Conservation (phyloP, 2,113 vertebrate genomes). For the Cariama cristata region DNA sequence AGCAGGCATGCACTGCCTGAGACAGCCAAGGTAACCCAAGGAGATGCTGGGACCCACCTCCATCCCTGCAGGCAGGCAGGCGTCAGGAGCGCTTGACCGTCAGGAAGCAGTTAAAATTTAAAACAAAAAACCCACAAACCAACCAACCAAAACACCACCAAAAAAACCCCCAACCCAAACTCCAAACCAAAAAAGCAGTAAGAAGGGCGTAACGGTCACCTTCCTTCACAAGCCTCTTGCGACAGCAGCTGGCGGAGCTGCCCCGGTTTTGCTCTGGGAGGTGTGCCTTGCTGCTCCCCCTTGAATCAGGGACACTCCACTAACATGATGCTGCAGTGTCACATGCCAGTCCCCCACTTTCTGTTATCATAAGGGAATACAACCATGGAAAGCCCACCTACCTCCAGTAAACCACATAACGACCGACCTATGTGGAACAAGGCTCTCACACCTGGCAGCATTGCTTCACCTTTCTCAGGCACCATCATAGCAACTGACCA, state of each 20-base stretch:
- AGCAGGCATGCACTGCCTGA: not conserved
- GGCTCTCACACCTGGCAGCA: not conserved
- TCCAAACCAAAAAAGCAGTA: not conserved
- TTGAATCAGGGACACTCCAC: not conserved
- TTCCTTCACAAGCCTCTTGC: not conserved
- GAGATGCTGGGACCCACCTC: not conserved
- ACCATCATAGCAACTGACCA: fast-evolving
- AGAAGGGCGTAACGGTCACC: not conserved
- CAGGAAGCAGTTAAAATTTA: not conserved
- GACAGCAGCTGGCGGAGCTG: not conserved
- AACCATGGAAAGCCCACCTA: not conserved
- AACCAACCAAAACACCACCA: not conserved
- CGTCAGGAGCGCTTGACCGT: not conserved
- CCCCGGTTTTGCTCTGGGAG: not conserved
- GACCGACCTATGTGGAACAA: not conserved
- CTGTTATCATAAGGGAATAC: not conserved
- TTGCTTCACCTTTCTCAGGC: not conserved
- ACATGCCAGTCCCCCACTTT: fast-evolving
- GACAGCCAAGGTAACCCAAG: fast-evolving
- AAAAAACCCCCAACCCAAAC: not conserved
- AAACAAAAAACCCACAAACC: too few species aligned
- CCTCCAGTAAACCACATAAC: not conserved
- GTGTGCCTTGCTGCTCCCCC: not conserved
- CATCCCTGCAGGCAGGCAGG: not conserved
- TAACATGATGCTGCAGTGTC: fast-evolving